Base-by-base conservation (phyloP, 2,113 vertebrate genomes). In the Bettongia penicillata region DNA sequence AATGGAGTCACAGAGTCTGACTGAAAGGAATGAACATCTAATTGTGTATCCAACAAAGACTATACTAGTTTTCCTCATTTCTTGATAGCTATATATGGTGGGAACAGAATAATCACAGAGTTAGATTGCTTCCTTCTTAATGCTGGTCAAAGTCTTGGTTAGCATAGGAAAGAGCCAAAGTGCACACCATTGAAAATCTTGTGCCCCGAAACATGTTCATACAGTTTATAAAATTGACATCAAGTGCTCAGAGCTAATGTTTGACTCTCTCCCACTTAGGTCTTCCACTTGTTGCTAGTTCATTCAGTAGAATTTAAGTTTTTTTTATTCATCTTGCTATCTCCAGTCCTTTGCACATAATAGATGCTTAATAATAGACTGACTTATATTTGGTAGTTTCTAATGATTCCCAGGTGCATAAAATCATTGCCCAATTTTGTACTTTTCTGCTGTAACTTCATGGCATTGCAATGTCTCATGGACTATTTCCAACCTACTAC, bases 61-160 rank as follows among this genome's bases (percentile, higher is more conserved):
- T 77, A 3, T 12, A n/a, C 61, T 28, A 8, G 53, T 68, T 31
- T 89, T 53, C 51, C 26, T 96, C 10, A 90, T 61, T 97, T 91
- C 92, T 95, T 49, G 61, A 93, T 28, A 96, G 51, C 26, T 90
- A 91, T 89, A 43, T 94, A 55, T 93, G 90, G 8, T 94, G 49
- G n/a, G 77, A 96, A 92, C 1, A 49, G 37, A 95, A 96, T 89
- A 92, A 50, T 77, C 24, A 47, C 28, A 49, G 26, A 22, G 47
- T 95, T 93, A 93, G 90, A 47, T 24, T 95, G 49, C 94, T 93
- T 89, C 26, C 6, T 90, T 95, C 53, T 43, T 93, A 95, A n/a
- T 91, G n/a, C 19, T 95, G 89, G 68, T 93, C 49, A 19, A 91
- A 91, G 24, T 61, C 53, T 77, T 91, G 28, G 51, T 92, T 61